Evolutionary conservation across 2,113 vertebrate species (phyloP).

Genomic region (Campylomormyrus numenius): DNA sequence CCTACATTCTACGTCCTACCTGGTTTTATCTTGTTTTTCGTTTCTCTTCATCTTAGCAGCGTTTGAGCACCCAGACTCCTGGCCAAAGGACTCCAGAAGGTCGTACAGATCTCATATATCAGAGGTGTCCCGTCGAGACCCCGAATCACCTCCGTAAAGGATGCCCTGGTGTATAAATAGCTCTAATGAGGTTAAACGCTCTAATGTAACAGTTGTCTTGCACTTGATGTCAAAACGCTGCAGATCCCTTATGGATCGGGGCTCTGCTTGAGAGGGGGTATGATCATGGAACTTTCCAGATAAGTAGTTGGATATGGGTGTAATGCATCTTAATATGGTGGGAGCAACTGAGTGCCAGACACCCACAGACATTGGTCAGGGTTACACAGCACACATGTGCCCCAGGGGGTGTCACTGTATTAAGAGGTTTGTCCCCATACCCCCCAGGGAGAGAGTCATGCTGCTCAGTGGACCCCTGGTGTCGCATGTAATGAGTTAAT

Average conservation of each 20-base stretch:
- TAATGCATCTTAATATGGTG: background rate
- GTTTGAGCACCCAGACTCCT: background rate
- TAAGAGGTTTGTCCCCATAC: conserved; percentile 50
- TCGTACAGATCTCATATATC: background rate
- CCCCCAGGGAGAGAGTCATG: conserved; percentile 56
- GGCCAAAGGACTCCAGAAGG: background rate
- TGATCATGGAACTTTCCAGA: background rate
- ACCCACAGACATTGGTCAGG: conserved; percentile 29
- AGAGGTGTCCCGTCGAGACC: background rate
- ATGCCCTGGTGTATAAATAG: background rate
- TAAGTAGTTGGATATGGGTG: background rate
- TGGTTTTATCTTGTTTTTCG: background rate
- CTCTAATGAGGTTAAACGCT: background rate
- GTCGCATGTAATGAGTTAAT: conserved; percentile 61
- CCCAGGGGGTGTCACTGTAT: conserved; percentile 46
- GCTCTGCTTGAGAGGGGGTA: background rate
- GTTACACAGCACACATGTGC: conserved; percentile 1
- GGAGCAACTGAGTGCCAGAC: background rate
- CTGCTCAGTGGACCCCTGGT: conserved; percentile 53
- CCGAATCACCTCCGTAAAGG: background rate
- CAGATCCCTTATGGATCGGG: background rate
- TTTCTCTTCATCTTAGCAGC: background rate
- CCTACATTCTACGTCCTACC: background rate
- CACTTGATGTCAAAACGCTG: background rate
- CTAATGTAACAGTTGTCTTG: background rate